phyloP scores from a whole-genome alignment of 2,888 invertebrate species.

The Philaethria dido region DNA sequence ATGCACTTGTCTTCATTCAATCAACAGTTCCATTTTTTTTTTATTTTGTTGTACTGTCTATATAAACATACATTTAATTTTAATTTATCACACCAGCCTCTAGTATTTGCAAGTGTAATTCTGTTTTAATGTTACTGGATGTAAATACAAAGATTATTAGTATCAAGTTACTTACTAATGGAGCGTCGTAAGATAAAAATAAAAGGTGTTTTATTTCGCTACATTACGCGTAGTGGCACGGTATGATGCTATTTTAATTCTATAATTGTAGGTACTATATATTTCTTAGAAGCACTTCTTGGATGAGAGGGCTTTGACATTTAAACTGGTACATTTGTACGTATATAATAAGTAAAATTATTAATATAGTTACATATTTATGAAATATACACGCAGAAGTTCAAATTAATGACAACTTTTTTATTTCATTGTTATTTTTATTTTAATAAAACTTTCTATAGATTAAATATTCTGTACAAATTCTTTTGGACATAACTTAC shows the following conservation, averaged over 20 bases:
- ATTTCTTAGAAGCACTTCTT: slow-evolving; percentile 9
- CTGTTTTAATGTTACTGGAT: slow-evolving; percentile 27
- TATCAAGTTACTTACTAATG: slow-evolving; percentile 40
- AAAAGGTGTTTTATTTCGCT: slow-evolving; percentile 31
- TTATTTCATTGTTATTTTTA: too few species aligned
- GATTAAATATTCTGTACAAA: background rate
- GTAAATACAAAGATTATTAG: slow-evolving; percentile 37
- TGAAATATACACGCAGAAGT: too few species aligned
- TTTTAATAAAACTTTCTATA: too few species aligned
- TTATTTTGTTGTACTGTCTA: background rate
- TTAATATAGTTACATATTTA: too few species aligned
- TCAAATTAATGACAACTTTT: too few species aligned
- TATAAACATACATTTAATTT: slow-evolving; percentile 9
- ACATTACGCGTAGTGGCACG: slow-evolving; percentile 16
- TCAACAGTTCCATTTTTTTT: background rate
- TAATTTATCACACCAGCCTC: slow-evolving; percentile 32
- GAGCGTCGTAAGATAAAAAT: slow-evolving; percentile 33
- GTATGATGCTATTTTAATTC: slow-evolving; percentile 17
- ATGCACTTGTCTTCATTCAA: background rate
- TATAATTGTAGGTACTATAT: slow-evolving; percentile 9
- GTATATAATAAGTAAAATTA: background rate
- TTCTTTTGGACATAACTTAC: slow-evolving; percentile 5
- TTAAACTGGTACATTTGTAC: background rate
- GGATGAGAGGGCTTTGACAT: slow-evolving; percentile 8
- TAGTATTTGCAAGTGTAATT: slow-evolving; percentile 42